Evolutionary conservation across 2,113 vertebrate genomes (phyloP), one percentile per base, ranked within the genome.

Genomic region (Tyto alba): DNA sequence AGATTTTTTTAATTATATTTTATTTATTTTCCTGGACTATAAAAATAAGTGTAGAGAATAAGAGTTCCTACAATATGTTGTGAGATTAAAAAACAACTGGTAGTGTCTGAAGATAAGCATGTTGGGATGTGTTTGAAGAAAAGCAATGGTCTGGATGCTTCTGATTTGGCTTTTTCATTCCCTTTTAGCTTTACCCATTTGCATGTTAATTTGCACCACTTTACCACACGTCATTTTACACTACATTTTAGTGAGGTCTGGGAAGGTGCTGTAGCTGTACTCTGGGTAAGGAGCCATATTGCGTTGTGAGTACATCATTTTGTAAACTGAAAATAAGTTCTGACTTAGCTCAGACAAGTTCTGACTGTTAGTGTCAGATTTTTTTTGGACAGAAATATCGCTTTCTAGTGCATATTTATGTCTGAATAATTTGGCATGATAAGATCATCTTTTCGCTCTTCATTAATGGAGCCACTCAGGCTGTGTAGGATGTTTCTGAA

Each of bases 31-130:
- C 2, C 90, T 52, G 76, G 64, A 52, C 90, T 86, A 55, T 94
- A 92, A 95, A 68, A 96, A 40, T 84, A 79, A 71, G 76, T 81
- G 16, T 62, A 94, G 91, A 92, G 81, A 95, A n/a, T 45, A 18
- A 56, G 62, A 89, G n/a, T 92, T 94, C 89, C 85, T 43, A 73
- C 36, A 74, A 89, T 85, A 36, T 30, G 21, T 62, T 34, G 66
- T 66, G 85, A 74, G 79, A 81, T 86, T 71, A 40, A 69, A 64
- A 59, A 38, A 32, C 27, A 68, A 4, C 34, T 4, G 3, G 71
- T 56, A 16, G 36, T 79, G 62, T 89, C 30, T 84, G 74, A 41
- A 36, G 38, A 85, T 79, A 76, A 83, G 53, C 32, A 7, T 26
- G 41, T 62, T 60, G 80, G 82, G 89, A 27, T 91, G 72, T 85